Percentiles rank a stretch among this genome's conserved stretches.
Conservation (phyloP, 2,113 vertebrate species). For the Saguinus imperator region DNA sequence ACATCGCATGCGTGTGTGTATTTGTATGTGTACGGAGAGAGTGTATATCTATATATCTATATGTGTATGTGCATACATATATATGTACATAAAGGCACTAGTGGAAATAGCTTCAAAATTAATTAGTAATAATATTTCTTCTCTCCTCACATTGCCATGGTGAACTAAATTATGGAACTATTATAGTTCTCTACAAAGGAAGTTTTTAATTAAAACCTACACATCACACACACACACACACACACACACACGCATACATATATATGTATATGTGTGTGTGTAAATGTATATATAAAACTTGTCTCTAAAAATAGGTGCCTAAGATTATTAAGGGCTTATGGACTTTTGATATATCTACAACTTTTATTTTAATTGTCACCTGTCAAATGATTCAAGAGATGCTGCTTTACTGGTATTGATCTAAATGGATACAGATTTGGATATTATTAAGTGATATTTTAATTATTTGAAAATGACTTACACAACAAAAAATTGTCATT, state of each 20-base stretch:
- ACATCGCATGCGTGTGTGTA: neutral
- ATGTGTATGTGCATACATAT: too few species aligned
- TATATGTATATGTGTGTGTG: neutral
- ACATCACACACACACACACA: neutral
- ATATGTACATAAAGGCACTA: constrained; percentile 70
- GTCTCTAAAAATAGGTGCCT: neutral
- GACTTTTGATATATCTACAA: neutral
- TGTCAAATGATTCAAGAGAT: neutral
- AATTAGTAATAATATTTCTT: constrained; percentile 66
- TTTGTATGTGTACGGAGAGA: too few species aligned
- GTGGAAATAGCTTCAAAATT: constrained; percentile 69
- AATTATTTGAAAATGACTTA: neutral
- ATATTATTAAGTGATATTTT: neutral
- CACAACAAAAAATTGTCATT: neutral
- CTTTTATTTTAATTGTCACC: constrained; percentile 22
- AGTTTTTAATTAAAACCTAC: constrained; percentile 58
- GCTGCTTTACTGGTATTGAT: neutral
- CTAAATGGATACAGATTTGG: neutral
- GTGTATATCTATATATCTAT: too few species aligned
- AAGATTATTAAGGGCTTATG: neutral
- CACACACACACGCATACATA: too few species aligned
- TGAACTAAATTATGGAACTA: constrained; percentile 55
- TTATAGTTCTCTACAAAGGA: constrained; percentile 33
- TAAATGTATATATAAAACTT: neutral
- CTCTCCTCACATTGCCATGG: constrained; percentile 9